A percentile compares a stretch with the other conserved stretches of the same genome.
Evolutionary conservation across 1,140 invertebrate species (phyloP).

Genomic region (Palaemon carinicauda): DNA sequence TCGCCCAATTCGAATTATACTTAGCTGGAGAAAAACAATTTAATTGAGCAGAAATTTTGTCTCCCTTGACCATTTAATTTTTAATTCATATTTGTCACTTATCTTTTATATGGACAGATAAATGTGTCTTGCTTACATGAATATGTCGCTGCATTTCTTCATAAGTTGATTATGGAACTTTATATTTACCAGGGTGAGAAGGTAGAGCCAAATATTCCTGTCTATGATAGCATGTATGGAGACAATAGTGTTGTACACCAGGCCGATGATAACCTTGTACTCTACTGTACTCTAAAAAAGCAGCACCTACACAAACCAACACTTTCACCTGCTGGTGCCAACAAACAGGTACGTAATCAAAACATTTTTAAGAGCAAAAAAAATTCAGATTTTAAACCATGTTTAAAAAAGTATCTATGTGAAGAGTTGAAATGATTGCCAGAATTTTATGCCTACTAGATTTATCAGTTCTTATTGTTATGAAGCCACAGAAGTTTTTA

Average conservation of each 20-base stretch:
- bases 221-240: constrained; percentile 49
- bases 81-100: too few relatives aligned
- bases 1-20: too few relatives aligned
- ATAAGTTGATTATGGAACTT: background rate
- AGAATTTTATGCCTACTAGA: background rate
- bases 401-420: too few relatives aligned
- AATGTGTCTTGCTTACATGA: too few relatives aligned
- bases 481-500: background rate
- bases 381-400: background rate
- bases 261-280: constrained; percentile 27
- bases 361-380: background rate
- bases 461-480: background rate
- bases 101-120: too few relatives aligned
- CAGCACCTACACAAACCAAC: constrained; percentile 46
- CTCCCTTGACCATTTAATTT: too few relatives aligned
- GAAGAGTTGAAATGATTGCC: background rate
- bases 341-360: constrained; percentile 23
- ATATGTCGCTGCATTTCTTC: background rate
- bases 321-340: constrained; percentile 30
- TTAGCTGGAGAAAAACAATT: too few relatives aligned
- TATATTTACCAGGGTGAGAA: constrained; percentile 22
- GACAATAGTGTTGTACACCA: constrained; percentile 3
- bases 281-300: constrained; percentile 42
- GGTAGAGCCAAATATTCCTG: constrained; percentile 44
- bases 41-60: too few relatives aligned